A percentile compares a stretch with the other conserved stretches of the same genome.
Conservation (phyloP, 2,113 vertebrate genomes). For the Conger conger region DNA sequence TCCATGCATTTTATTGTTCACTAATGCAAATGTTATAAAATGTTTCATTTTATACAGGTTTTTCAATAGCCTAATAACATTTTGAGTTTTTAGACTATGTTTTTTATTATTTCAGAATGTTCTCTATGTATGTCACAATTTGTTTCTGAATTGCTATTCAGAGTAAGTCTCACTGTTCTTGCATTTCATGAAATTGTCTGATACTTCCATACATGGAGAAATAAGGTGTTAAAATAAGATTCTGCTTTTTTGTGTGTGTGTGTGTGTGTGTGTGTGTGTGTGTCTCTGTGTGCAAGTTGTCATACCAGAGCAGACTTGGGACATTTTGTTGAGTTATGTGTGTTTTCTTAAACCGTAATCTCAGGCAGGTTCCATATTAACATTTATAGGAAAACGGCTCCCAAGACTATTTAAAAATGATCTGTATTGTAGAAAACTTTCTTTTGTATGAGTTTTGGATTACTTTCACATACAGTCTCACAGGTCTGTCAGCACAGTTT, state of each 20-base stretch:
- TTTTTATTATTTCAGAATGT: neutral
- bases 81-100: neutral
- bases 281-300: no score
- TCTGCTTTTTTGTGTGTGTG: neutral
- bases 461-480: conserved; percentile 71
- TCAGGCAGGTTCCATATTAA: conserved; percentile 12
- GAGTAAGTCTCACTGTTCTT: neutral
- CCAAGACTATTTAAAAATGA: conserved; percentile 13
- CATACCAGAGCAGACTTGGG: neutral
- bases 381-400: neutral
- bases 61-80: conserved; percentile 4
- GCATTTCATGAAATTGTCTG: neutral
- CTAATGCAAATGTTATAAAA: neutral
- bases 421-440: neutral
- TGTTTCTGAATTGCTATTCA: neutral
- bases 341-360: conserved; percentile 5
- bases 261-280: no score
- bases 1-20: neutral
- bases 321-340: neutral
- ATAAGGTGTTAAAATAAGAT: neutral
- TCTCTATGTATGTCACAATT: neutral
- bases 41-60: neutral
- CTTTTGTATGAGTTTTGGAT: conserved; percentile 39
- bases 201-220: neutral
- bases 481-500: conserved; percentile 11